Base-by-base conservation (phyloP, 2,797 vertebrate genomes). In the Sphaeramia orbicularis region DNA sequence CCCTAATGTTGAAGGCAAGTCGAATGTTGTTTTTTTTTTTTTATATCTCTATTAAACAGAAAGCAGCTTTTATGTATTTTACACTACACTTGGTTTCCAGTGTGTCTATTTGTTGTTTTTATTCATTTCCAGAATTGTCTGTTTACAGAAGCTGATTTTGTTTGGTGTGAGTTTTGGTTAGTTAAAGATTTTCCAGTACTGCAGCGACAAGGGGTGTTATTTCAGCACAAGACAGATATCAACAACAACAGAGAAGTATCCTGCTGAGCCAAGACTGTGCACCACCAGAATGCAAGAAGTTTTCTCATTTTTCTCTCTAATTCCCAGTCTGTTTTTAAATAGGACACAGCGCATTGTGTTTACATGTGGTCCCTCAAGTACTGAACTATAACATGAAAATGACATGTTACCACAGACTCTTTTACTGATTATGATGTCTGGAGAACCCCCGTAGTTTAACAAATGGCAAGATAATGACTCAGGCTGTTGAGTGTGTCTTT, bases 391-490 rank as follows among this genome's bases (percentile, higher is more conserved):
- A 15, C 32, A 51, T 37, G 50, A 42, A 59, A 6, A 45, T 27
- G 21, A 27, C 45, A 53, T 68, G 62, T 68, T 59, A 10, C 24
- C 44, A 51, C 71, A 55, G 50, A 47, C 40, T n/a, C 18, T 35
- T 72, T 74, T 67, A 52, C 24, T 55, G 32, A 51, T 59, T 32
- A 42, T 24, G 1, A 16, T 65, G 56, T 51, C 40, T 42, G 10
- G 15, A 41, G 53, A 16, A 65, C 36, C 56, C 65, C 56, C 66
- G 63, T 27, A 30, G 66, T 41, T 54, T 27, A 57, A 35, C 37
- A 21, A 30, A 47, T 36, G 61, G 51, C 32, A 74, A 27, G 43
- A 65, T 62, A 65, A 71, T 69, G 66, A 74, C 36, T 32, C 19
- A 49, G 44, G 53, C 32, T 32, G 40, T 58, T 69, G 11, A 36